These are phyloP conservation scores for Crepidodera aurea DNA, from an alignment of 2,888 invertebrate genomes.

Conservation along the genomic window DNA sequence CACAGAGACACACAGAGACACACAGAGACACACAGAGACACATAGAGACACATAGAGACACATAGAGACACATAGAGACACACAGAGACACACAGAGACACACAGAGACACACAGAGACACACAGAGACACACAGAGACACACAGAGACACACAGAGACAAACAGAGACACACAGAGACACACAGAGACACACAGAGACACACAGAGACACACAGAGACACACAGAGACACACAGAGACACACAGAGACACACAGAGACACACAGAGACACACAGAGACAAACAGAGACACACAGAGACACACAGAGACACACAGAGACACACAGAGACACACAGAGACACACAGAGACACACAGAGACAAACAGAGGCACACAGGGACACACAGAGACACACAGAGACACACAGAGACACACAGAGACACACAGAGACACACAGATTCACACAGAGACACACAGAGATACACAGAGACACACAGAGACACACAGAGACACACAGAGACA, in stretches of 20 bases:
- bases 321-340: background rate
- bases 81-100: background rate
- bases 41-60: too few relatives aligned
- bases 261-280: background rate
- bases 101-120: background rate
- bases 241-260: background rate
- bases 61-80: too few relatives aligned
- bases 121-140: background rate
- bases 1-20: background rate
- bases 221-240: background rate
- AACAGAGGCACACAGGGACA: too few relatives aligned
- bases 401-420: background rate
- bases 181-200: background rate
- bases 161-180: too few relatives aligned
- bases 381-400: background rate
- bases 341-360: background rate
- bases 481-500: background rate
- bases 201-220: background rate
- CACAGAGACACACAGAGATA: too few relatives aligned
- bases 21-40: background rate
- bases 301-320: background rate
- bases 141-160: too few relatives aligned
- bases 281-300: too few relatives aligned
- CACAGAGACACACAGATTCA: too few relatives aligned
- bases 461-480: background rate